Percentiles rank a stretch among this genome's conserved stretches.
Evolutionary conservation across 1,140 invertebrate genomes (phyloP).

Genomic region (Galleria mellonella): DNA sequence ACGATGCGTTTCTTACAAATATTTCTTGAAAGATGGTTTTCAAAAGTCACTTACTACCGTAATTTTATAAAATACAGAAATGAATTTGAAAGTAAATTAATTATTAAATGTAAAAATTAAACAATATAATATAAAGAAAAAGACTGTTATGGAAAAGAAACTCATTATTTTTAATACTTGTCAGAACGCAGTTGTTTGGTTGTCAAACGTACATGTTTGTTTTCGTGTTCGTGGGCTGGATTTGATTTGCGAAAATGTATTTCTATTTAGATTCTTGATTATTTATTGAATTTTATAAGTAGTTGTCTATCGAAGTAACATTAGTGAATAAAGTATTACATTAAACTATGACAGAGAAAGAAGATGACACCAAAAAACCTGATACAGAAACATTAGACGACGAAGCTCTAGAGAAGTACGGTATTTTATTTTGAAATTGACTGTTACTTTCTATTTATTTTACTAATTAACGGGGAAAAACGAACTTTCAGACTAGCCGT

Average conservation of each 20-base stretch:
- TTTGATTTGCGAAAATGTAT: conserved; percentile 14
- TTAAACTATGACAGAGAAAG: conserved; percentile 68
- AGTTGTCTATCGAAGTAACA: conserved; percentile 4
- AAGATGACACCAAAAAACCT: conserved; percentile 56
- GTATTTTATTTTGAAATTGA: neutral
- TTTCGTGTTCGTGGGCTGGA: conserved; percentile 12
- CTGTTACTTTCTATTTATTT: conserved; percentile 3
- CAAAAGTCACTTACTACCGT: no score
- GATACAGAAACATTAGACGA: conserved; percentile 60
- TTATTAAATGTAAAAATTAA: no score
- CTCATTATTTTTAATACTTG: no score
- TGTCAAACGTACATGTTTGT: conserved; percentile 29
- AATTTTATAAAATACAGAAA: no score
- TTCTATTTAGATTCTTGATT: conserved; percentile 6
- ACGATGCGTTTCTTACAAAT: conserved; percentile 6
- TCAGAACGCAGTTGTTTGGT: conserved; percentile 10
- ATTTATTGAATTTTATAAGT: neutral
- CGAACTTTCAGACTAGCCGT: conserved; percentile 71
- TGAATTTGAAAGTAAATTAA: no score
- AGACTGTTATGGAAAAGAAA: no score
- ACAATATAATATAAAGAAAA: no score
- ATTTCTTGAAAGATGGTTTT: no score
- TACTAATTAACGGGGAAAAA: neutral
- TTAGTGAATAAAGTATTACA: conserved; percentile 6
- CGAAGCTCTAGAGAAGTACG: conserved; percentile 64